Conservation (phyloP, 2,113 vertebrate genomes). For the Paratilapia polleni region DNA sequence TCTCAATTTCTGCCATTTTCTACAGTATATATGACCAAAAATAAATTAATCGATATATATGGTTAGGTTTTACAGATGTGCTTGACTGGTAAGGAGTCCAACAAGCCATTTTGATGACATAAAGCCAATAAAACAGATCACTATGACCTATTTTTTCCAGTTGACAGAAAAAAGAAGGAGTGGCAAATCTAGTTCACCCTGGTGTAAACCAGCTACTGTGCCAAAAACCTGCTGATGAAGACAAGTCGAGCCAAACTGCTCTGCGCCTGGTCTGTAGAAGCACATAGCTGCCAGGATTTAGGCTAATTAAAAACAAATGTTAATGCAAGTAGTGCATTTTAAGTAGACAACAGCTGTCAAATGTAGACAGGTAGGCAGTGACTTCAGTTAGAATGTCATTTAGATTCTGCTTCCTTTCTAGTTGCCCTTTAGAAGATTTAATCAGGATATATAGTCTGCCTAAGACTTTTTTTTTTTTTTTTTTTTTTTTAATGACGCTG, state of each 20-base stretch:
- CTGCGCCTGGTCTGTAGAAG: neutral
- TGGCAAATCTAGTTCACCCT: constrained; percentile 5
- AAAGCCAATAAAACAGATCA: neutral
- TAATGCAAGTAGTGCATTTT: constrained; percentile 10
- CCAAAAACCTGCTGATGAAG: constrained; percentile 21
- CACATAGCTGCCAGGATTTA: constrained; percentile 17
- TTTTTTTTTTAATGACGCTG: constrained; percentile 2
- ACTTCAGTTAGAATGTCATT: constrained; percentile 22
- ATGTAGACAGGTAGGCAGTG: constrained; percentile 32
- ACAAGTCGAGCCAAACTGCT: neutral
- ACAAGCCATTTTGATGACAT: neutral
- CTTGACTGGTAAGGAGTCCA: neutral
- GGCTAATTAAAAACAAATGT: constrained; percentile 66
- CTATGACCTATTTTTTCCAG: constrained; percentile 28
- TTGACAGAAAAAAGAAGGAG: constrained; percentile 7
- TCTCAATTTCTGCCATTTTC: neutral
- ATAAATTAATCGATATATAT: neutral
- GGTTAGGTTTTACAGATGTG: neutral
- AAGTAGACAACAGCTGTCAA: constrained; percentile 22
- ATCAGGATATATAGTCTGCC: constrained; percentile 52
- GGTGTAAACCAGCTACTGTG: constrained; percentile 1
- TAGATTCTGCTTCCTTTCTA: constrained; percentile 20
- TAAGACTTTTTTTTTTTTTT: constrained; percentile 17
- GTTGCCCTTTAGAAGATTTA: constrained; percentile 28
- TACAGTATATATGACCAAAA: neutral